Evolutionary conservation across 2,888 invertebrate species (phyloP).

Genomic region (Tetranychus piercei): DNA sequence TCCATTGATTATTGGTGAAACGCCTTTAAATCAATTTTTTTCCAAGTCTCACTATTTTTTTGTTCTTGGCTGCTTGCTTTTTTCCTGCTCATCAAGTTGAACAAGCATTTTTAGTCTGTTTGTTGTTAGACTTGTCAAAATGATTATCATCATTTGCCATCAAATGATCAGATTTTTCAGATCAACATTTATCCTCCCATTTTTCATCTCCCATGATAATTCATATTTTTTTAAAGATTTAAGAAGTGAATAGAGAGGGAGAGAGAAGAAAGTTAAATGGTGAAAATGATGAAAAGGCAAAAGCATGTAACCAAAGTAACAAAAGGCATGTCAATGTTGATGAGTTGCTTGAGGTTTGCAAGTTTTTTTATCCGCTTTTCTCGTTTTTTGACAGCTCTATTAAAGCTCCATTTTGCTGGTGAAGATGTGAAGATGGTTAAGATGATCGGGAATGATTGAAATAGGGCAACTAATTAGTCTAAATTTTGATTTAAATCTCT

Average conservation of each 20-base stretch:
- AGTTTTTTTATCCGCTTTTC: not conserved
- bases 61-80: too few relatives aligned
- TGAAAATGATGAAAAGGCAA: too few relatives aligned
- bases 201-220: not conserved
- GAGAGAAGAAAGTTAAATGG: not conserved
- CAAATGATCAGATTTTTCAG: not conserved
- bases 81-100: too few relatives aligned
- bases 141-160: not conserved
- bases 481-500: not conserved
- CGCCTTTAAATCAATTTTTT: too few relatives aligned
- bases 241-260: not conserved
- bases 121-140: too few relatives aligned
- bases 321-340: constrained; percentile 1
- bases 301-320: not conserved
- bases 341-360: not conserved
- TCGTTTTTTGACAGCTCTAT: not conserved
- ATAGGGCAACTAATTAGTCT: constrained; percentile 1
- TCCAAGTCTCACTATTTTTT: too few relatives aligned
- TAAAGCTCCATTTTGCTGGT: not conserved
- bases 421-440: not conserved
- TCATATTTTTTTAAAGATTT: not conserved
- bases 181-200: not conserved
- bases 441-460: not conserved
- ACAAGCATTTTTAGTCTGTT: too few relatives aligned
- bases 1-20: too few relatives aligned